These are phyloP conservation scores for Corythoichthys haematopterus DNA, from an alignment of 2,113 vertebrate genomes.

Conservation along the genomic window DNA sequence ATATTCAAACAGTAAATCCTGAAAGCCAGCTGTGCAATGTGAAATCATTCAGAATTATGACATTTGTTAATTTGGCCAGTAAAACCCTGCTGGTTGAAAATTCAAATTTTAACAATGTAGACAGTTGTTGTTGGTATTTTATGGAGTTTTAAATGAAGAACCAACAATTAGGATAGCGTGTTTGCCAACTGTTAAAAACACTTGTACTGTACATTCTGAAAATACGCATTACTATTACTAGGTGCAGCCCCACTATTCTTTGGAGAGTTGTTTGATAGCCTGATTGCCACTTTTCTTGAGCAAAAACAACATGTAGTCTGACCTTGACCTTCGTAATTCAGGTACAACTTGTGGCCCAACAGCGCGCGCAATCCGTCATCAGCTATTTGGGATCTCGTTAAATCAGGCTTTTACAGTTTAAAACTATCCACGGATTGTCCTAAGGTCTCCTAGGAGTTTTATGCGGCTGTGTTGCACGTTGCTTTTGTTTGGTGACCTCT, in stretches of 20 bases:
- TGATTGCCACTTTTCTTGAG: too few relatives aligned
- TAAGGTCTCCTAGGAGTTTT: constrained; percentile 17
- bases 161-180: not conserved
- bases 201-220: not conserved
- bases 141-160: not conserved
- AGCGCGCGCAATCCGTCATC: not conserved
- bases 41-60: not conserved
- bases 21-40: not conserved
- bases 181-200: not conserved
- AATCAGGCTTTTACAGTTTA: constrained; percentile 9
- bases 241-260: too few relatives aligned
- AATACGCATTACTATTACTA: not conserved
- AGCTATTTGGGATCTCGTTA: not conserved
- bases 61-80: not conserved
- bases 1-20: not conserved
- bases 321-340: too few relatives aligned
- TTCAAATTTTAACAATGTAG: too few relatives aligned
- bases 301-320: not conserved
- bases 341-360: not conserved
- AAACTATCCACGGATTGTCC: constrained; percentile 14
- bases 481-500: constrained; percentile 24
- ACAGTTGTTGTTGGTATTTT: not conserved
- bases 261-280: too few relatives aligned
- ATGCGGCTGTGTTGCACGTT: constrained; percentile 17
- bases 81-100: not conserved